Evolutionary conservation across 2,113 vertebrate species (phyloP), one percentile per base, ranked within the genome.

Genomic region (Mesembrinibis cayennensis): DNA sequence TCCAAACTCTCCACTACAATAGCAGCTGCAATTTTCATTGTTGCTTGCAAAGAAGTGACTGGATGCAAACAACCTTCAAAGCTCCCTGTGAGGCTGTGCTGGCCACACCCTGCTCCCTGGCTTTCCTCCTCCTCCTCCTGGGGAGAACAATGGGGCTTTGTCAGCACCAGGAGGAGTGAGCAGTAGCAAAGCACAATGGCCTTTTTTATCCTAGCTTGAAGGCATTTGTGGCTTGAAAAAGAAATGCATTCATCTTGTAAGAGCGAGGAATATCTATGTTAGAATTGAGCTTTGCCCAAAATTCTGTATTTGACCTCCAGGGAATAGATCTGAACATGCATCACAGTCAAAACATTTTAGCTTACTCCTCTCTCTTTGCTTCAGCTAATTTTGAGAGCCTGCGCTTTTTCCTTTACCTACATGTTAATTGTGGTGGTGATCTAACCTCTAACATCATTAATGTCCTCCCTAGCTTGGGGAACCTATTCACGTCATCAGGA

Each of bases 151-250:
- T 84, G 52, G 69, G 40, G 30, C 78, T 95, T 94, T 93, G 90
- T 95, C 73, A 95, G 81, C 76, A 90, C 47, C 32, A 69, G 86
- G 40, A 86, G 74, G 26, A 92, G 49, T 21, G 44, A 87, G 44
- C 80, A 86, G 86, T 61, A 74, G 55, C 59, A 87, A 81, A 95
- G 30, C 30, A 95, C 85, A 95, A 89, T 86, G 82, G n/a, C 20
- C n/a, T 82, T 94, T 93, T 96, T 86, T 25, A 74, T 93, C 85
- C 71, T 53, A 55, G 71, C 67, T 96, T 95, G 76, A 95, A 93
- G 92, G 79, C 85, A 81, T 93, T 77, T 30, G 16, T 86, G 45
- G 49, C 32, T 93, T 88, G 92, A 84, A 94, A 97, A 86, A 95
- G n/a, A 55, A 93, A 92, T 40, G 23, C 27, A 92, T 94, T 95